phyloP scores from a whole-genome alignment of 1,140 invertebrate species.

The Psilanteris sp. region DNA sequence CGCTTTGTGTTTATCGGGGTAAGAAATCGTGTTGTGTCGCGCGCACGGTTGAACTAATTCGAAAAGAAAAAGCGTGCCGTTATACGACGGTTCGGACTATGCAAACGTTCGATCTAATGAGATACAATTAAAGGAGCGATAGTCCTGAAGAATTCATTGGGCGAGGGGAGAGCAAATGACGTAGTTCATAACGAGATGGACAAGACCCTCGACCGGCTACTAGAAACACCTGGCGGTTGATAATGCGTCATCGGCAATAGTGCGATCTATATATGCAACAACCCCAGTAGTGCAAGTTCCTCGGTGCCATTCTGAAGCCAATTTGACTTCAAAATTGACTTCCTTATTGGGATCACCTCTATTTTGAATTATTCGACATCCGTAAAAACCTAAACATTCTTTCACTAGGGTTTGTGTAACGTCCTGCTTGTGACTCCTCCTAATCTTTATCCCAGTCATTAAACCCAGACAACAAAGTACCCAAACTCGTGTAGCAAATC shows the following conservation, averaged over 20 bases:
- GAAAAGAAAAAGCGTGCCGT: constrained; percentile 44
- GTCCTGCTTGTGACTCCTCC: too few relatives aligned
- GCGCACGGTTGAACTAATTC: constrained; percentile 30
- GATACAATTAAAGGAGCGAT: constrained; percentile 66
- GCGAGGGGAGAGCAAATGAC: constrained; percentile 17
- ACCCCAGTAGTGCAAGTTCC: too few relatives aligned
- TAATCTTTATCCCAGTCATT: too few relatives aligned
- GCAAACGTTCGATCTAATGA: constrained; percentile 68
- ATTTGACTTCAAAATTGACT: too few relatives aligned
- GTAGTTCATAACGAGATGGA: constrained; percentile 38
- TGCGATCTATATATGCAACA: neutral
- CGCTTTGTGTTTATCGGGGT: constrained; percentile 34
- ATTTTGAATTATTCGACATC: too few relatives aligned
- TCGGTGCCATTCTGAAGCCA: too few relatives aligned
- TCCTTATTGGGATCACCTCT: too few relatives aligned
- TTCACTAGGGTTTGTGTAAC: too few relatives aligned
- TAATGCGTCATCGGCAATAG: constrained; percentile 22
- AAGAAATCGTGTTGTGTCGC: constrained; percentile 21
- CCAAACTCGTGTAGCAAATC: too few relatives aligned
- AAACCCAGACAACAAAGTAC: too few relatives aligned
- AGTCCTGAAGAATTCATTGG: constrained; percentile 45
- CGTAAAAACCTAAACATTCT: too few relatives aligned
- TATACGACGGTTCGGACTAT: constrained; percentile 45
- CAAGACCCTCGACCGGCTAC: neutral
- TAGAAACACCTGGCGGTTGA: constrained; percentile 11